Base-by-base conservation (phyloP, 1,140 invertebrate species). In the Aleiodes sp. region DNA sequence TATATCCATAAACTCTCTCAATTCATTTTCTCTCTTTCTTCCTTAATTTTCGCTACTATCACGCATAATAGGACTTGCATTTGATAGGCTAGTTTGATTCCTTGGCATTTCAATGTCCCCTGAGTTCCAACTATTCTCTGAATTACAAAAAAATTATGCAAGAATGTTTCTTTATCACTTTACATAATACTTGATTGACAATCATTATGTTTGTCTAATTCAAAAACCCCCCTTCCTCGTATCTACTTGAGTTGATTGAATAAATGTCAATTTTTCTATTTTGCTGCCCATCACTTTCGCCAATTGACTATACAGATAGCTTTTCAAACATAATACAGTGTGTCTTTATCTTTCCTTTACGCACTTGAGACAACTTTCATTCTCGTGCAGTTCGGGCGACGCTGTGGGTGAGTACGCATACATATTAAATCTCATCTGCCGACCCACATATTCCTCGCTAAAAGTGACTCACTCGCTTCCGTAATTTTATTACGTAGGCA, bases 371-470 rank as follows among this genome's bases (percentile, higher is more conserved):
- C 33, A 7, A 65, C 56, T 70, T 28, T 41, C 39, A 70, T 65
- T 39, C 41, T 65, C 24, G 41, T 63, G 52, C 56, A 65, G 33
- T 59, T 64, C 29, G 56, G 24, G n/a, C n/a, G n/a, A n/a, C n/a
- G 46, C 29, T 39, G n/a, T 37, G 29, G 14, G 59, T 57, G 67
- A 46, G 59, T 33, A 41, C 35, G 26, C 65, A 72, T 68, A 73
- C 71, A 70, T 62, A 64, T 70, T 73, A 72, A 70, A 65, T 62
- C 67, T 63, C 26, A 65, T 74, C 52, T 70, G 43, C 68, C 39
- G 29, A 26, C 68, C 60, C 41, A 70, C 61, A 63, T 46, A 37
- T 57, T 37, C 68, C 26, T 62, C 57, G 19, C 39, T 35, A 66
- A 59, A 52, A 57, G 43, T 66, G 64, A 59, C 52, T 65, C 41